Conservation (phyloP, 1,140 invertebrate genomes). For the Drosophila mauritiana region DNA sequence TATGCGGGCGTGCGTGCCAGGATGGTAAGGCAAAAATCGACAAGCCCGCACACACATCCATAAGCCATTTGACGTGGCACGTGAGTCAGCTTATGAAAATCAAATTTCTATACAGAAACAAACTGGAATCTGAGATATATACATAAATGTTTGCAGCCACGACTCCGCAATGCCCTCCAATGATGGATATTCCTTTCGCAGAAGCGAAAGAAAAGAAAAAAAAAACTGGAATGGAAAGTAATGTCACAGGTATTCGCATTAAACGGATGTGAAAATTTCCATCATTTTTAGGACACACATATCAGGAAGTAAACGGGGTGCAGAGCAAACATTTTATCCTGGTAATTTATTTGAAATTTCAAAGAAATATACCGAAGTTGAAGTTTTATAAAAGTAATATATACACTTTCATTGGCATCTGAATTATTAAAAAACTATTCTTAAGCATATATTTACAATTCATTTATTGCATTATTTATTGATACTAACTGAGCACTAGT, state of each 20-base stretch:
- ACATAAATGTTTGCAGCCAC: slow-evolving; percentile 2
- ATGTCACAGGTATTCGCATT: slow-evolving; percentile 20
- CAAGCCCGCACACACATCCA: slow-evolving; percentile 11
- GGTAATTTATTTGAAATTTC: not conserved
- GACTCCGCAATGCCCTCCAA: slow-evolving; percentile 15
- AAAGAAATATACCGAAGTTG: not conserved
- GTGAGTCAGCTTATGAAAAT: slow-evolving; percentile 64
- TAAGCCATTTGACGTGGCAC: slow-evolving; percentile 58
- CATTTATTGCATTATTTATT: not conserved
- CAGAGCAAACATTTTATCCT: slow-evolving; percentile 4
- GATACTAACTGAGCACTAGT: not conserved
- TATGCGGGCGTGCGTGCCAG: slow-evolving; percentile 56
- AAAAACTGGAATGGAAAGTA: not conserved
- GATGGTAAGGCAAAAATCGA: slow-evolving; percentile 50
- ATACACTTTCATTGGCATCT: not conserved
- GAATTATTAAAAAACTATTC: not conserved
- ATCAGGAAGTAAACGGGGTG: slow-evolving; percentile 16
- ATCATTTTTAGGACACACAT: slow-evolving; percentile 42
- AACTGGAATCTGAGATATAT: slow-evolving; percentile 21
- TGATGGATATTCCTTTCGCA: slow-evolving; percentile 1
- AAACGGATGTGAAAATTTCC: slow-evolving; percentile 10
- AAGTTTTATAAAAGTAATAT: too few relatives aligned
- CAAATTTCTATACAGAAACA: slow-evolving; percentile 55
- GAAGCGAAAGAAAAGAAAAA: not conserved
- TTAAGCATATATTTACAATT: not conserved